phyloP scores from a whole-genome alignment of 2,113 vertebrate genomes.

The Barbus barbus region DNA sequence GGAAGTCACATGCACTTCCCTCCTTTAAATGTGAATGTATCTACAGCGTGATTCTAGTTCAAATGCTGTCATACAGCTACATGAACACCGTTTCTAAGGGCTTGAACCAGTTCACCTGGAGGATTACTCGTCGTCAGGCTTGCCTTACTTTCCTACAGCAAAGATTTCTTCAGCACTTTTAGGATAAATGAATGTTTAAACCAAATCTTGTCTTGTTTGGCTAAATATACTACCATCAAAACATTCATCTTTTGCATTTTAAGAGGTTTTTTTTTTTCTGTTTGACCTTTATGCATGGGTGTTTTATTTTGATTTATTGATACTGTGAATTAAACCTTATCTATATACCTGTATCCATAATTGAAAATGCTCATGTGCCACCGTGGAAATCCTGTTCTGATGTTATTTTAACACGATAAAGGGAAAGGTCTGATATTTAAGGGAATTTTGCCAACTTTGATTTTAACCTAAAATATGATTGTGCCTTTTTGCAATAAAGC shows the following conservation, averaged over 20 bases:
- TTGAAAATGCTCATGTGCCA: neutral
- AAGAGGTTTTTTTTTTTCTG: neutral
- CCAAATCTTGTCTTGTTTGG: neutral
- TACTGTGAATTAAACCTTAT: constrained; percentile 21
- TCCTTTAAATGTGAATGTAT: constrained; percentile 45
- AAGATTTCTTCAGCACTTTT: constrained; percentile 49
- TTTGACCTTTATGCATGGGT: neutral
- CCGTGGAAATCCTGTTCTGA: neutral
- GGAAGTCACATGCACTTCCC: neutral
- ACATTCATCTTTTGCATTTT: neutral
- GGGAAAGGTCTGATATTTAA: constrained; percentile 45
- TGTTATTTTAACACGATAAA: neutral
- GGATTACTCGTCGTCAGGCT: neutral
- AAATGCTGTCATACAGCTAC: constrained; percentile 12
- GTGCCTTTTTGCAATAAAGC: constrained; percentile 45
- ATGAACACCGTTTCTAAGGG: neutral
- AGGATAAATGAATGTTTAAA: constrained; percentile 27
- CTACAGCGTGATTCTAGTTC: neutral
- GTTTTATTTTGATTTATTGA: neutral
- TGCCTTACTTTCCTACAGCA: neutral
- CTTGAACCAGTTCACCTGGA: neutral
- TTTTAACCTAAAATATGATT: constrained; percentile 5
- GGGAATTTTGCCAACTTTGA: constrained; percentile 38
- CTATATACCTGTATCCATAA: neutral
- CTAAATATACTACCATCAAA: neutral